phyloP scores from a whole-genome alignment of 2,113 vertebrate genomes.

The Pandion haliaetus region DNA sequence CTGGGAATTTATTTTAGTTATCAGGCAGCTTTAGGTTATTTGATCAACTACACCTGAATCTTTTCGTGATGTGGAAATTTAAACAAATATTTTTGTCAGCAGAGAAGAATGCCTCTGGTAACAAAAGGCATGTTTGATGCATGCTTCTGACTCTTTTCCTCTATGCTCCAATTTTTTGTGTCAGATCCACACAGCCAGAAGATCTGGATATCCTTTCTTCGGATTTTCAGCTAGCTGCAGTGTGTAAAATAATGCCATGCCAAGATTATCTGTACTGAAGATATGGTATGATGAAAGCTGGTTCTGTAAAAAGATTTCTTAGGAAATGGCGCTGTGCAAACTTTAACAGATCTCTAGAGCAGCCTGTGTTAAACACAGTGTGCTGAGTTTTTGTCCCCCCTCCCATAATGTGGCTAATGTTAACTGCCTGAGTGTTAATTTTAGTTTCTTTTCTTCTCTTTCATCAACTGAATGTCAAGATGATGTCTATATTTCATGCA shows the following conservation, averaged over 20 bases:
- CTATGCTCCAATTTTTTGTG: constrained; percentile 3
- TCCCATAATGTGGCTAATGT: background rate
- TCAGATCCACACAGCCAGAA: background rate
- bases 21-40: constrained; percentile 26
- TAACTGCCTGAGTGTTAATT: constrained; percentile 9
- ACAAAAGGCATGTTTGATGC: constrained; percentile 22
- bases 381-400: background rate
- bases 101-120: constrained; percentile 21
- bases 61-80: constrained; percentile 44
- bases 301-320: background rate
- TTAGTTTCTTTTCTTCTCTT: constrained; percentile 46
- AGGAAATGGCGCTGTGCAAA: background rate
- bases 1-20: background rate
- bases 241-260: background rate
- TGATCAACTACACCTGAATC: constrained; percentile 33
- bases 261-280: constrained; percentile 12
- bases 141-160: constrained; percentile 16
- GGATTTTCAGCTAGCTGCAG: constrained; percentile 6
- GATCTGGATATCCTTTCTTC: background rate
- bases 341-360: background rate
- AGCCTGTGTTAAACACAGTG: background rate
- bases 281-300: background rate
- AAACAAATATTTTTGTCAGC: constrained; percentile 52
- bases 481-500: constrained; percentile 59
- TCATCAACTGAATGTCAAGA: constrained; percentile 54